Percentiles rank a stretch among this genome's conserved stretches.
These are phyloP conservation scores for Dufourea novaeangliae DNA, from an alignment of 1,140 invertebrate species.

Conservation along the genomic window DNA sequence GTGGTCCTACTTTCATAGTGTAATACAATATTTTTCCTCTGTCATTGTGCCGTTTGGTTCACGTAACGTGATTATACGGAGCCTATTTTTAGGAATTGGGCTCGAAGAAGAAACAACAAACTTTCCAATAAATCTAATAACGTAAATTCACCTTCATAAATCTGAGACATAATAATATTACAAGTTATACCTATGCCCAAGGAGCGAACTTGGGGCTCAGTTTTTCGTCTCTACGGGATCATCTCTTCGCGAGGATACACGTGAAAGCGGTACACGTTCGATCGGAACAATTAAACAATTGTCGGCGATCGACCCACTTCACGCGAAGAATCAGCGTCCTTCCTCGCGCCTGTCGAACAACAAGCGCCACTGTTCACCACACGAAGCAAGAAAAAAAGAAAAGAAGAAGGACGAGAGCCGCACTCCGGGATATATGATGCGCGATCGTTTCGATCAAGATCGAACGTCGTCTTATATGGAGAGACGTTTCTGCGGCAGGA, in stretches of 20 bases:
- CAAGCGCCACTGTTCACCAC: constrained; percentile 42
- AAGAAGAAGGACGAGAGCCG: background rate
- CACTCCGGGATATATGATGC: constrained; percentile 17
- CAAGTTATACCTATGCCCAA: no score
- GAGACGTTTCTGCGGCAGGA: constrained; percentile 5
- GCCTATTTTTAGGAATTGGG: no score
- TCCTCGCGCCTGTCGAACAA: constrained; percentile 51
- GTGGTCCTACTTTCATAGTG: no score
- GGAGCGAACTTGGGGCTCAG: no score
- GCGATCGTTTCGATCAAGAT: constrained; percentile 40
- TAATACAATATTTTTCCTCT: no score
- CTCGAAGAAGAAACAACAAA: no score
- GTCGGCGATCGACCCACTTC: constrained; percentile 68
- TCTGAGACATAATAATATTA: no score
- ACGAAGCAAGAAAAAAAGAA: background rate
- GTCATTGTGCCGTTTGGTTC: no score
- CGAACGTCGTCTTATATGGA: constrained; percentile 43
- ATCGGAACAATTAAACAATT: constrained; percentile 74
- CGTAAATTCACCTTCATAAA: no score
- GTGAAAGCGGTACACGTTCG: constrained; percentile 52
- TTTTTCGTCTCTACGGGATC: no score
- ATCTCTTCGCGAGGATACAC: constrained; percentile 21
- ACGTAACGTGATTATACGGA: no score
- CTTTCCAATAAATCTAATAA: no score
- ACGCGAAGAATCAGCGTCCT: constrained; percentile 43